Evolutionary conservation across 2,797 vertebrate species (phyloP), one percentile per base, ranked within the genome.

Genomic region (Tangara arthus): DNA sequence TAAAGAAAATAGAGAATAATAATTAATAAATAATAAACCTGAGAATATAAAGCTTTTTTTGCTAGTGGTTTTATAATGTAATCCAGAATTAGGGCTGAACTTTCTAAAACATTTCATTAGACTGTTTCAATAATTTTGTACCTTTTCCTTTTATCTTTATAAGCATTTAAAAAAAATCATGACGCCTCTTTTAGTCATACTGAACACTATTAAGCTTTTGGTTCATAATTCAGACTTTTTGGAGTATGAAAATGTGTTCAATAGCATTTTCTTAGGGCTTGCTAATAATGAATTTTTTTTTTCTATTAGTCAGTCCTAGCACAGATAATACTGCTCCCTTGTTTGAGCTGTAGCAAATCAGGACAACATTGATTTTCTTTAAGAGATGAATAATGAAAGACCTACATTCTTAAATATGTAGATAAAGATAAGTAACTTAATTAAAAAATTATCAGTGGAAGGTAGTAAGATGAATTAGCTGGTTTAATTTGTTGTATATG

Each of bases 381-480:
- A 95, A 88, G 92, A 97, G 92, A 96, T 94, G 91, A 95, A 95
- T 96, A 97, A 96, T 95, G 94, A 89, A 95, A 92, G 76, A 87
- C 94, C 89, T 93, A 86, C 82, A 69, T 94, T 93, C 87, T 93
- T 95, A 96, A 95, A 91, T 96, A 95, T 96, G 87, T 95, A 95
- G 96, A 95, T 95, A 95, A 97, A 97, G 96, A 95, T 93, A 93
- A 95, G 94, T 93, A 80, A 93, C 90, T 96, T 94, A 88, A 90
- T 92, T 94, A 95, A 96, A 97, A 95, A 94, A 96, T 90, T 95
- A 96, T 97, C 95, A 96, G 91, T 90, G 75, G 83, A 93, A 90
- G 59, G 49, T 79, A 90, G 75, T 61, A 87, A 94, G 91, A 89
- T 76, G 75, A 94, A 91, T 92, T 96, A 91, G 47, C 71, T 93